A percentile compares a stretch with the other conserved stretches of the same genome.
phyloP scores from a whole-genome alignment of 1,140 invertebrate species.

The Procambarus clarkii region DNA sequence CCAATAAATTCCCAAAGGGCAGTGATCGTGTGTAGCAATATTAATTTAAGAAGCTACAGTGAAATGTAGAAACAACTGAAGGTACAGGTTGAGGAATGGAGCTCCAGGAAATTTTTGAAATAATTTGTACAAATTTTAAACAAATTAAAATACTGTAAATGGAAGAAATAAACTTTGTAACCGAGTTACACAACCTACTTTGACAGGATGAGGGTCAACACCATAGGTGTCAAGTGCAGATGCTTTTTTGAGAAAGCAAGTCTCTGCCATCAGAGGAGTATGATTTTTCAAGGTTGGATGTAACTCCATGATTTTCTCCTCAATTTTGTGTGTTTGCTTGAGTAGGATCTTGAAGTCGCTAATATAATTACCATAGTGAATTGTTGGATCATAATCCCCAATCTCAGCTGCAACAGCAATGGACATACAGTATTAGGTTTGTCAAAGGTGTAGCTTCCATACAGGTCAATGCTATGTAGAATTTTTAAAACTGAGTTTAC shows the following conservation, averaged over 20 bases:
- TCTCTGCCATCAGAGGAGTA: conserved; percentile 86
- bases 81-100: no score
- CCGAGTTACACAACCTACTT: conserved; percentile 80
- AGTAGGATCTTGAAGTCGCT: conserved; percentile 92
- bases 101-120: no score
- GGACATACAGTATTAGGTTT: no score
- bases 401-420: conserved; percentile 86
- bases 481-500: no score
- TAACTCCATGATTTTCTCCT: conserved; percentile 91
- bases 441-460: no score
- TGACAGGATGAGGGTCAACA: conserved; percentile 98
- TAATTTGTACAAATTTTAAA: no score
- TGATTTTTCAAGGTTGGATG: conserved; percentile 86
- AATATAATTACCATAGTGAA: conserved; percentile 93
- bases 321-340: conserved; percentile 92
- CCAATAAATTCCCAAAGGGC: no score
- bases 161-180: no score
- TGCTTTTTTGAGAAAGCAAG: conserved; percentile 90
- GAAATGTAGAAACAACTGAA: background rate
- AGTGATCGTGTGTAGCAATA: no score
- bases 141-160: no score
- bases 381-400: conserved; percentile 93
- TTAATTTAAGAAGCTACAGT: no score
- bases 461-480: no score
- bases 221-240: conserved; percentile 95